phyloP scores from a whole-genome alignment of 1,140 invertebrate species.

The Leptestheria dahalacensis region DNA sequence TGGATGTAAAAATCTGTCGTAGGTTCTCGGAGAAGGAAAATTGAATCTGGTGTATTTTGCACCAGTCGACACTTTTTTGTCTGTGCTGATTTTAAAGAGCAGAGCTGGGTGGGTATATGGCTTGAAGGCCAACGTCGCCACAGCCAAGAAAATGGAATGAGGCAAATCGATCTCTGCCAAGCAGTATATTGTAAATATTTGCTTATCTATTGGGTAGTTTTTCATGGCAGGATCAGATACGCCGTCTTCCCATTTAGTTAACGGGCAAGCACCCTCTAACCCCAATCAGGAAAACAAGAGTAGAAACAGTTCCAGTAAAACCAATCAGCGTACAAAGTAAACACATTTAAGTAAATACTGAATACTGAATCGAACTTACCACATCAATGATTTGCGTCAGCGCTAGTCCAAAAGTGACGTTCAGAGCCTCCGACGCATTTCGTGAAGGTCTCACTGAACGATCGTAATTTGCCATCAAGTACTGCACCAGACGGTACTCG shows the following conservation, averaged over 20 bases:
- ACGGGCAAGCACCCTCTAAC: neutral
- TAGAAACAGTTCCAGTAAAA: too few relatives aligned
- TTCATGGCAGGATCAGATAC: neutral
- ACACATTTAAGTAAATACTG: neutral
- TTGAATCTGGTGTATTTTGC: too few relatives aligned
- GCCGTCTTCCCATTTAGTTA: neutral
- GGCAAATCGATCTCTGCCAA: neutral
- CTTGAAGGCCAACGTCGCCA: too few relatives aligned
- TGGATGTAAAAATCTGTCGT: too few relatives aligned
- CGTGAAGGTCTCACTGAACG: constrained; percentile 29
- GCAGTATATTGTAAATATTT: neutral
- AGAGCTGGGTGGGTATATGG: too few relatives aligned
- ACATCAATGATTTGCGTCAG: constrained; percentile 36
- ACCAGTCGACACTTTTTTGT: too few relatives aligned
- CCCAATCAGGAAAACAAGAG: neutral
- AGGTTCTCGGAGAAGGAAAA: too few relatives aligned
- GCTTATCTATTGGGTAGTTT: neutral
- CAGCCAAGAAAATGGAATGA: too few relatives aligned
- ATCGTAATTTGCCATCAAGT: constrained; percentile 30
- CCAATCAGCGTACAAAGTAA: too few relatives aligned
- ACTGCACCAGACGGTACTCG: constrained; percentile 22
- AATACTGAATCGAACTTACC: constrained; percentile 23
- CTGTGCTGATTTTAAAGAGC: too few relatives aligned
- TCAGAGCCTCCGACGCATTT: constrained; percentile 27
- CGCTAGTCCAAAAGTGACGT: constrained; percentile 33